Conservation (phyloP, 2,113 vertebrate species). For the Syrmaticus mikado region DNA sequence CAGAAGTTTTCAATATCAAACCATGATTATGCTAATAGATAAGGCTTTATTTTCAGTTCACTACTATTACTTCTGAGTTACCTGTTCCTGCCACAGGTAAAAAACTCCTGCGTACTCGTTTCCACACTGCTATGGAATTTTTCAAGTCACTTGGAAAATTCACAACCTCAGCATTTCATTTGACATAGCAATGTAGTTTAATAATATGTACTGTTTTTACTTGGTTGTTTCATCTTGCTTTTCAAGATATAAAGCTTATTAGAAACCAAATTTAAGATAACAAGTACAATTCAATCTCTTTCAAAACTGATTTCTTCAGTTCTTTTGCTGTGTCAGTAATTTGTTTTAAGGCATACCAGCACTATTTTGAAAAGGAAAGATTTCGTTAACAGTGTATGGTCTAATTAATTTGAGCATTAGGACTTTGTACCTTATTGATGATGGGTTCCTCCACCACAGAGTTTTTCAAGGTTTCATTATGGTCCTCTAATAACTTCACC, state of each 20-base stretch:
- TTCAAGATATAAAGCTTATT: background rate
- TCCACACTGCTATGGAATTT: background rate
- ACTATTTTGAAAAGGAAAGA: background rate
- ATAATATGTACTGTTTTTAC: background rate
- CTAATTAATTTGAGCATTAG: slow-evolving; percentile 48
- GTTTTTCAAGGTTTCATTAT: slow-evolving; percentile 87
- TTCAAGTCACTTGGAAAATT: background rate
- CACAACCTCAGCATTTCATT: background rate
- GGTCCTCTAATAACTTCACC: slow-evolving; percentile 89
- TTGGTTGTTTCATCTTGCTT: background rate
- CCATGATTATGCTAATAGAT: background rate
- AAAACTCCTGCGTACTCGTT: background rate
- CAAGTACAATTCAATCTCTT: background rate
- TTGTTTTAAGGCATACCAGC: background rate
- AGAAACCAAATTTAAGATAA: background rate
- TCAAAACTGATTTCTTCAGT: background rate
- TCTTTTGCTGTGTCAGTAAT: background rate
- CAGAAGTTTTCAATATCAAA: background rate
- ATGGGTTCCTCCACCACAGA: slow-evolving; percentile 85
- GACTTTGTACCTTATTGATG: slow-evolving; percentile 87
- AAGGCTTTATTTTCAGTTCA: background rate
- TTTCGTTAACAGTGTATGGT: background rate
- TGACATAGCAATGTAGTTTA: background rate
- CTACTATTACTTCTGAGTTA: background rate
- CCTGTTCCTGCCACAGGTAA: background rate